A percentile compares a stretch with the other conserved stretches of the same genome.
Conservation (phyloP, 2,797 vertebrate species). For the Anguilla obscura region DNA sequence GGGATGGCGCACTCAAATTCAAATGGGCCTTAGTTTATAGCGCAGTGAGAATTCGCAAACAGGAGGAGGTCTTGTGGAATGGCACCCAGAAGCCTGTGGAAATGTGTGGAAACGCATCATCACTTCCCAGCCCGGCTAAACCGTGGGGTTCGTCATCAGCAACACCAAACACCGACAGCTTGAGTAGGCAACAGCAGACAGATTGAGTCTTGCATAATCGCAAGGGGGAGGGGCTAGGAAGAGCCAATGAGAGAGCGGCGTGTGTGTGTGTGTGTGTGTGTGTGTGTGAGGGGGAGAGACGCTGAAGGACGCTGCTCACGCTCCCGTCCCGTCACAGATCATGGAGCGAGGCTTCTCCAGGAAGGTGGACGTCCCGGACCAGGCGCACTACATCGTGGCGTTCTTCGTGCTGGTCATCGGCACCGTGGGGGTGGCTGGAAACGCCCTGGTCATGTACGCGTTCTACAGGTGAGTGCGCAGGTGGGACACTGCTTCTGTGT, state of each 20-base stretch:
- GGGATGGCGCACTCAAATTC: background rate
- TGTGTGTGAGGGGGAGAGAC: background rate
- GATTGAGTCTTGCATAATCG: background rate
- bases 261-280: background rate
- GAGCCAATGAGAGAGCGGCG: background rate
- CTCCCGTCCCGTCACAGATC: constrained; percentile 47
- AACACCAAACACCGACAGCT: background rate
- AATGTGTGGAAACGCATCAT: background rate
- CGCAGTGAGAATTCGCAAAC: background rate
- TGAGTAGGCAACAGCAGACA: background rate
- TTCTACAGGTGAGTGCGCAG: constrained; percentile 69
- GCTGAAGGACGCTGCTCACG: background rate
- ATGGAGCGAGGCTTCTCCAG: constrained; percentile 68
- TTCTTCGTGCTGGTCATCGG: constrained; percentile 75
- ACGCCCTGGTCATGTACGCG: constrained; percentile 75
- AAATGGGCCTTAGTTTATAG: background rate
- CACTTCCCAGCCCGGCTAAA: background rate
- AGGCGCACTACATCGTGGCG: constrained; percentile 74
- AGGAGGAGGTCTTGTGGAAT: background rate
- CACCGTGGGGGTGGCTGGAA: constrained; percentile 69
- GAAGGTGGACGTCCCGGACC: constrained; percentile 70
- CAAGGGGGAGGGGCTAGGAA: constrained; percentile 27
- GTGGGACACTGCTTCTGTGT: too few relatives aligned
- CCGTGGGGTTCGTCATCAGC: background rate
- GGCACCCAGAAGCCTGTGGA: background rate